These are phyloP conservation scores for Idaea aversata DNA, from an alignment of 2,888 invertebrate genomes.

Conservation along the genomic window DNA sequence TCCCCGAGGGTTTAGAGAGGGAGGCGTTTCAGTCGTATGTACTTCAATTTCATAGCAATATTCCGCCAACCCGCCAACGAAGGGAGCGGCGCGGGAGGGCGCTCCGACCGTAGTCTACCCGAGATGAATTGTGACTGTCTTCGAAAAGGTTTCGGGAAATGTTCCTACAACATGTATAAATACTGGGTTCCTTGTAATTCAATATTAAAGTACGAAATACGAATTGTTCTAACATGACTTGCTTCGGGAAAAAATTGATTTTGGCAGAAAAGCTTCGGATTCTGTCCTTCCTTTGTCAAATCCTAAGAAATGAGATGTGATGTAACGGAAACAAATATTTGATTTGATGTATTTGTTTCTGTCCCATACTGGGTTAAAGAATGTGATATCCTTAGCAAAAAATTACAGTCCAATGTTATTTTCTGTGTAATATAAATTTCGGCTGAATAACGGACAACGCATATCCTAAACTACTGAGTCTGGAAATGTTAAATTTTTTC, in stretches of 20 bases:
- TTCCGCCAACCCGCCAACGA: conserved; percentile 35
- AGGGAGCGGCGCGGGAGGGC: conserved; percentile 13
- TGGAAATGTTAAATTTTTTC: too few relatives aligned
- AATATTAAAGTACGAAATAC: conserved; percentile 1
- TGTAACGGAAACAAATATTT: neutral
- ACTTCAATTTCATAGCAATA: conserved; percentile 63
- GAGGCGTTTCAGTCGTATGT: conserved; percentile 29
- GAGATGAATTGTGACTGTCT: conserved; percentile 28
- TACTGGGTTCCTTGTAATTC: neutral
- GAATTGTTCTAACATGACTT: neutral
- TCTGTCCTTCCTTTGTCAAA: neutral
- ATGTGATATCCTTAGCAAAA: neutral
- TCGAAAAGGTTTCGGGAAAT: conserved; percentile 11
- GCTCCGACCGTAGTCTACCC: conserved; percentile 13
- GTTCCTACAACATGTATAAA: conserved; percentile 1
- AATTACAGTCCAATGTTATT: too few relatives aligned
- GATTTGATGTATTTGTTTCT: neutral
- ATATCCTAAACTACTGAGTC: too few relatives aligned
- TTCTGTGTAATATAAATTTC: too few relatives aligned
- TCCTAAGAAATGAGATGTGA: neutral
- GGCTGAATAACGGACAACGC: too few relatives aligned
- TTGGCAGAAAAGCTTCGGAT: neutral
- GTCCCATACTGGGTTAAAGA: neutral
- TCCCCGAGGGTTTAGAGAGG: conserved; percentile 29
- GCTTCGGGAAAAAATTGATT: neutral